Evolutionary conservation across 2,888 invertebrate genomes (phyloP).

Genomic region (Fissipunctia ypsillon): DNA sequence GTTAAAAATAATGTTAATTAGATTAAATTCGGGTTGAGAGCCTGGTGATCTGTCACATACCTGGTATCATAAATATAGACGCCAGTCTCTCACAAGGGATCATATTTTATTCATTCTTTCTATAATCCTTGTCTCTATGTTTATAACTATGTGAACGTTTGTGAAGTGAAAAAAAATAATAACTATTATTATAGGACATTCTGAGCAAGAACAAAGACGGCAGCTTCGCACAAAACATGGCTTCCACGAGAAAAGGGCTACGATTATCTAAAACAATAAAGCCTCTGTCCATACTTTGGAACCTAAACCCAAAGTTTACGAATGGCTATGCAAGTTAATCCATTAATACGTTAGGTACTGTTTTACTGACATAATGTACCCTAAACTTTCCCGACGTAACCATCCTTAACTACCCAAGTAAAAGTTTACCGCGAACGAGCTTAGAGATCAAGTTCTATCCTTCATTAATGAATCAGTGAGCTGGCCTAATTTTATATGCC

Average conservation of each 20-base stretch:
- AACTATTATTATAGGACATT: no score
- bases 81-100: no score
- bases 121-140: no score
- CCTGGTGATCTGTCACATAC: no score
- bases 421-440: conserved; percentile 16
- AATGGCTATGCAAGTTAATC: conserved; percentile 13
- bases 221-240: background rate
- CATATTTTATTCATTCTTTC: no score
- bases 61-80: no score
- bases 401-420: conserved; percentile 4
- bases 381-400: conserved; percentile 14
- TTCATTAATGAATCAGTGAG: conserved; percentile 42
- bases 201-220: background rate
- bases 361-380: conserved; percentile 14
- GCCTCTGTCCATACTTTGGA: background rate
- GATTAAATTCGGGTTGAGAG: no score
- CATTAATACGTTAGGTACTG: conserved; percentile 35
- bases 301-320: conserved; percentile 19
- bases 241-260: background rate
- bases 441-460: conserved; percentile 38
- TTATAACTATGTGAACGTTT: no score
- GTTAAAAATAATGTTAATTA: no score
- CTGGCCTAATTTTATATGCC: conserved; percentile 5
- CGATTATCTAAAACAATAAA: background rate
- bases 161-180: no score